These are phyloP conservation scores for Acrobasis suavella DNA, from an alignment of 2,888 invertebrate genomes.

Conservation along the genomic window DNA sequence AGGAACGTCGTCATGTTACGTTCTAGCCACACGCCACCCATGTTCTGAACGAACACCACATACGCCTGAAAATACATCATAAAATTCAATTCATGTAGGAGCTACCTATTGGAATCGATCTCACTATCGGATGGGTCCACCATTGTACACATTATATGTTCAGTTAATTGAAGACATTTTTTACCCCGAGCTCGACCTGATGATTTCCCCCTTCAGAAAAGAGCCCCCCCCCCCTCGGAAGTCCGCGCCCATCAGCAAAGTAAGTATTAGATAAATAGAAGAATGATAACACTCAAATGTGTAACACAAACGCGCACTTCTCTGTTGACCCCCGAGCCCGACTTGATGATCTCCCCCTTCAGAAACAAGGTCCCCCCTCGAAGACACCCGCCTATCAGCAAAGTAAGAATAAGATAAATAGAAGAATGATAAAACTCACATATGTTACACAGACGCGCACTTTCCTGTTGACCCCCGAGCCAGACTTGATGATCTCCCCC, in stretches of 20 bases:
- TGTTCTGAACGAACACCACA: constrained; percentile 95
- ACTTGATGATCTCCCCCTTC: constrained; percentile 98
- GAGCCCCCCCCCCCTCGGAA: no score
- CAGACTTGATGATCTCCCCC: constrained; percentile 60
- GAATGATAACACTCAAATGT: no score
- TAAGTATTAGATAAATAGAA: no score
- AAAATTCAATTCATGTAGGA: not conserved
- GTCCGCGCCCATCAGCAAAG: no score
- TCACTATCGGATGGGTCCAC: no score
- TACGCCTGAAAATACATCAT: constrained; percentile 87
- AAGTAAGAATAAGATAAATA: no score
- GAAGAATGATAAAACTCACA: constrained; percentile 80
- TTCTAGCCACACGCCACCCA: constrained; percentile 98
- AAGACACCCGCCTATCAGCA: constrained; percentile 96
- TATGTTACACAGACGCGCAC: constrained; percentile 98
- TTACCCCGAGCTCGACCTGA: no score
- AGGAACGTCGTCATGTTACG: constrained; percentile 93
- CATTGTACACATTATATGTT: no score
- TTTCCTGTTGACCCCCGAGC: constrained; percentile 96
- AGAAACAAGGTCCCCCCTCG: constrained; percentile 96
- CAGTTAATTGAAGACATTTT: no score
- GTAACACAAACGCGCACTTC: constrained; percentile 92
- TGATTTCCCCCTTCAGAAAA: no score
- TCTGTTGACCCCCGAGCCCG: constrained; percentile 94
- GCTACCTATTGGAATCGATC: no score